Evolutionary conservation across 2,797 vertebrate genomes (phyloP), one percentile per base, ranked within the genome.

Genomic region (Gallinago nigripennis): DNA sequence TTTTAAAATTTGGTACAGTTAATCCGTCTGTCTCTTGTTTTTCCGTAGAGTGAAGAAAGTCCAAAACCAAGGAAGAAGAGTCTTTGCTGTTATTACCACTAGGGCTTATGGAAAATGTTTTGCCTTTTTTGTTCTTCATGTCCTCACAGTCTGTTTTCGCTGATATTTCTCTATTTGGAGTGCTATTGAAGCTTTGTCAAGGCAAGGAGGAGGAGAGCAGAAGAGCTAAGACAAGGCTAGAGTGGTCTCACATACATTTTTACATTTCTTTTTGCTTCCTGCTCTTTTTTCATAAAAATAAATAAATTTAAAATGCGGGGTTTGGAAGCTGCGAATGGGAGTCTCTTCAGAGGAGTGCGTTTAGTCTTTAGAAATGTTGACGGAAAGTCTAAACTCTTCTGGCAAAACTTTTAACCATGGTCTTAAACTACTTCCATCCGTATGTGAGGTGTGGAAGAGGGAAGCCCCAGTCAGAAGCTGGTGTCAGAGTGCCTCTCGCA

Each of bases 261-360:
- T 73, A 39, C 0, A 33, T 86, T 71, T 86, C 25, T 56, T 83
- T 88, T 19, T 88, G 43, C 46, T 91, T 80, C 9, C 16, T 64
- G 15, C 23, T 17, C 12, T 4, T 80, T 87, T 48, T 79, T 46
- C 20, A 9, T 54, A 43, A 63, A 76, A 83, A 78, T 58, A 14
- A 12, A 45, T 30, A 48, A 16, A 58, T 41, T 16, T 46, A 58
- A 75, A 56, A 50, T 0, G 1, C 3, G 1, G 1, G 11, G 39
- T 80, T 80, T 88, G 39, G 69, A 90, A 81, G 30, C 60, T 73
- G 23, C 73, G 54, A 72, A 48, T 53, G 6, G n/a, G 57, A 89
- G 6, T 58, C 45, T 64, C 12, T 63, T 90, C 28, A 57, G 45
- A 79, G 6, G 27, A 87, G 21, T 61, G 25, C 56, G 2, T 24